phyloP scores from a whole-genome alignment of 2,888 invertebrate genomes.

The Plebejus melissa region DNA sequence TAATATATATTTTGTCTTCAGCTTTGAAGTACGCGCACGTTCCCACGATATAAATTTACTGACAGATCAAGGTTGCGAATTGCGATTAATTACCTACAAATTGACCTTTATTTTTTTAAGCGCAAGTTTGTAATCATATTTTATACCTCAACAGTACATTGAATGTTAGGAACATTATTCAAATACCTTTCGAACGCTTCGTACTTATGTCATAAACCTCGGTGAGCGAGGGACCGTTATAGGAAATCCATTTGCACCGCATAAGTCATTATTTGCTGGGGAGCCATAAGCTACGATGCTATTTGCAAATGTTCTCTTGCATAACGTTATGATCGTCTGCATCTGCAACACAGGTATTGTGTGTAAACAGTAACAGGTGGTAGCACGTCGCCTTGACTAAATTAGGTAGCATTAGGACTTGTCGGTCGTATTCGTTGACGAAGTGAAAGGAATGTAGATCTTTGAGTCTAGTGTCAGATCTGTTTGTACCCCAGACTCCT shows the following conservation, averaged over 20 bases:
- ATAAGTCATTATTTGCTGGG: slow-evolving; percentile 56
- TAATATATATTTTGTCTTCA: slow-evolving; percentile 3
- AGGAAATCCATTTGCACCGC: slow-evolving; percentile 61
- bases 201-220: slow-evolving; percentile 34
- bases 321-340: slow-evolving; percentile 37
- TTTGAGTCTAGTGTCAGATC: slow-evolving; percentile 29
- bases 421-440: slow-evolving; percentile 47
- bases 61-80: slow-evolving; percentile 23
- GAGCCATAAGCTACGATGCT: slow-evolving; percentile 51
- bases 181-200: slow-evolving; percentile 31
- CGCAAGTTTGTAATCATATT: background rate
- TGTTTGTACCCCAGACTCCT: slow-evolving; percentile 1
- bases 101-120: slow-evolving; percentile 17
- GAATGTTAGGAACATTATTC: background rate
- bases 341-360: slow-evolving; percentile 5
- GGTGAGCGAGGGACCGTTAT: slow-evolving; percentile 51
- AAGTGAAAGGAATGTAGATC: slow-evolving; percentile 50
- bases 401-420: slow-evolving; percentile 44
- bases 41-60: slow-evolving; percentile 27
- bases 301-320: slow-evolving; percentile 63
- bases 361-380: slow-evolving; percentile 38
- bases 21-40: slow-evolving; percentile 14
- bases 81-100: slow-evolving; percentile 15
- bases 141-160: slow-evolving; percentile 1
- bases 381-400: slow-evolving; percentile 46